Evolutionary conservation across 2,797 vertebrate genomes (phyloP).

Genomic region (Tauraco hartlaubi): DNA sequence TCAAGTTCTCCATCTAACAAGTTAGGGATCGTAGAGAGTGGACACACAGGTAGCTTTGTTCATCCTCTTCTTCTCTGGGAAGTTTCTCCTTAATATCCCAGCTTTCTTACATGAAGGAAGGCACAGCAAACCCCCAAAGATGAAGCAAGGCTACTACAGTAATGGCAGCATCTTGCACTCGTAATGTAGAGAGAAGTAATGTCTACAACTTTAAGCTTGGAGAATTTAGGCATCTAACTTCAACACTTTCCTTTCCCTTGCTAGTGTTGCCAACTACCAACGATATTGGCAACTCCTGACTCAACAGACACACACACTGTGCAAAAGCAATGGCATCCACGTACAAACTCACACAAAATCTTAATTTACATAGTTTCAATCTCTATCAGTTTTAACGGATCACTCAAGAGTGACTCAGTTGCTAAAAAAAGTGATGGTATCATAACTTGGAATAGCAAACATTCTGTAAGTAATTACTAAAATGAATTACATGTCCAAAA

Average conservation of each 20-base stretch:
- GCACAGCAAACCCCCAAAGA: neutral
- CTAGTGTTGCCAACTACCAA: neutral
- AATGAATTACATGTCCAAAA: neutral
- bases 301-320: neutral
- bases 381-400: neutral
- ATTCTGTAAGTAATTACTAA: neutral
- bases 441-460: neutral
- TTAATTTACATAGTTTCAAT: neutral
- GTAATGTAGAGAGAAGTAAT: neutral
- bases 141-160: neutral
- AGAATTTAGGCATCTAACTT: neutral
- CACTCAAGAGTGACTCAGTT: neutral
- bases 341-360: neutral
- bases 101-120: neutral
- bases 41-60: neutral
- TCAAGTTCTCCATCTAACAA: neutral
- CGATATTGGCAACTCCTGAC: neutral
- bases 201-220: neutral
- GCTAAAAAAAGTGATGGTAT: neutral
- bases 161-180: neutral
- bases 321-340: neutral
- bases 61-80: neutral
- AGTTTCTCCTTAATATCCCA: neutral
- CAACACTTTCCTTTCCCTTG: neutral
- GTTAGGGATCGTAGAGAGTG: neutral